These are phyloP conservation scores for Chalcosyrphus nemorum DNA, from an alignment of 2,888 invertebrate species.

Conservation along the genomic window DNA sequence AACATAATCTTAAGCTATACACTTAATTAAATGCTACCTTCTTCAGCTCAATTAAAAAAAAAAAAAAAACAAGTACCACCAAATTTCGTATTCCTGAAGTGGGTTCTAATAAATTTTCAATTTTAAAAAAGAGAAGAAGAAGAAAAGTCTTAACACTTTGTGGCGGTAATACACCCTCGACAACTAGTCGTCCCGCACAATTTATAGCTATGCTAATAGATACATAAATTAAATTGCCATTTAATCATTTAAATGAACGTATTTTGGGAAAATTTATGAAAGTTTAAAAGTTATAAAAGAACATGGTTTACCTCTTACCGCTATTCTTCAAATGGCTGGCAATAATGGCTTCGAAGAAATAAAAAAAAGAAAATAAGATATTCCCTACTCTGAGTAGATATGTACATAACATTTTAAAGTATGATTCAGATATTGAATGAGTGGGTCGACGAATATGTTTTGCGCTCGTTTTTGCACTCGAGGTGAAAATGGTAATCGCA, in stretches of 20 bases:
- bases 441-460: conserved; percentile 10
- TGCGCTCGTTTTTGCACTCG: not conserved
- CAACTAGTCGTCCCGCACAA: conserved; percentile 13
- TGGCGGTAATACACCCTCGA: not conserved
- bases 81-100: not conserved
- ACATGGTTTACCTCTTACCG: conserved; percentile 36
- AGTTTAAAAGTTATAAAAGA: conserved; percentile 53
- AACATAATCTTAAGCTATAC: conserved; percentile 36
- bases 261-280: conserved; percentile 57
- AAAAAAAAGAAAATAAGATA: conserved; percentile 14
- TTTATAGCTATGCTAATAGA: conserved; percentile 64
- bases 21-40: conserved; percentile 28
- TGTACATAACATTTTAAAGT: conserved; percentile 6
- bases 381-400: conserved; percentile 10
- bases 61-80: too few species aligned
- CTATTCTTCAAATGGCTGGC: not conserved
- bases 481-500: conserved; percentile 48
- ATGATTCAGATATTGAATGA: not conserved
- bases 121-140: not conserved
- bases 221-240: conserved; percentile 60
- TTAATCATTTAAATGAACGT: conserved; percentile 68
- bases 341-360: conserved; percentile 19
- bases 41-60: conserved; percentile 23
- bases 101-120: conserved; percentile 36
- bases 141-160: conserved; percentile 8